These are phyloP conservation scores for Caradrina kadenii DNA, from an alignment of 2,888 invertebrate genomes.

Conservation along the genomic window DNA sequence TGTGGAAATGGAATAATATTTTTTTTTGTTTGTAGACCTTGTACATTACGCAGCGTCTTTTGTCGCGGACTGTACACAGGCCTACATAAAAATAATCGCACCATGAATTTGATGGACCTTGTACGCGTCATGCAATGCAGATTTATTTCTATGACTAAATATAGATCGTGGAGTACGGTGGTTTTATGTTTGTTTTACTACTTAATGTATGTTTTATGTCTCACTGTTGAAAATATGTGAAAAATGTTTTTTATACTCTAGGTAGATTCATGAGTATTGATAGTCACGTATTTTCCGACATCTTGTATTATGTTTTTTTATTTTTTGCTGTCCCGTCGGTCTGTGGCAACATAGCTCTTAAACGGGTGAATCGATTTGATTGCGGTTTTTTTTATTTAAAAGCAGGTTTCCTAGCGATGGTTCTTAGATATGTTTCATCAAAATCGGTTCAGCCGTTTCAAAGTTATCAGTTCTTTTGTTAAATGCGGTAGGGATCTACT, in stretches of 20 bases:
- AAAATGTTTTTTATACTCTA: slow-evolving; percentile 1
- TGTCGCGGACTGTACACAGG: no score
- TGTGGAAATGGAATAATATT: no score
- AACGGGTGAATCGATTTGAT: no score
- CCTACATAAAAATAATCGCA: slow-evolving; percentile 10
- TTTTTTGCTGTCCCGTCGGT: background rate
- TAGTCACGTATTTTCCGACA: background rate
- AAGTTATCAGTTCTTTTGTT: no score
- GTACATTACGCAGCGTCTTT: no score
- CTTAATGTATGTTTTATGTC: slow-evolving; percentile 50
- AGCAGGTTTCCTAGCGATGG: no score
- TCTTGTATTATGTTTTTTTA: background rate
- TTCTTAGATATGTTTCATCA: no score
- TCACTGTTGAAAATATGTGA: slow-evolving; percentile 10
- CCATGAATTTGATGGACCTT: slow-evolving; percentile 26
- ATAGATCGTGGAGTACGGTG: slow-evolving; percentile 43
- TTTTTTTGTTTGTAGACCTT: no score
- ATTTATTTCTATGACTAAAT: slow-evolving; percentile 53
- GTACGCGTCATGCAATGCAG: slow-evolving; percentile 25
- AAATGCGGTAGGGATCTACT: no score
- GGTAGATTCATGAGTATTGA: background rate
- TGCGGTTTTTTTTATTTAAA: no score
- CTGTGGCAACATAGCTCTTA: background rate
- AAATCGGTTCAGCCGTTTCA: no score
- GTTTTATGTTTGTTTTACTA: slow-evolving; percentile 51